Evolutionary conservation across 2,888 invertebrate species (phyloP), one percentile per base, ranked within the genome.

Genomic region (Mimachlamys varia): DNA sequence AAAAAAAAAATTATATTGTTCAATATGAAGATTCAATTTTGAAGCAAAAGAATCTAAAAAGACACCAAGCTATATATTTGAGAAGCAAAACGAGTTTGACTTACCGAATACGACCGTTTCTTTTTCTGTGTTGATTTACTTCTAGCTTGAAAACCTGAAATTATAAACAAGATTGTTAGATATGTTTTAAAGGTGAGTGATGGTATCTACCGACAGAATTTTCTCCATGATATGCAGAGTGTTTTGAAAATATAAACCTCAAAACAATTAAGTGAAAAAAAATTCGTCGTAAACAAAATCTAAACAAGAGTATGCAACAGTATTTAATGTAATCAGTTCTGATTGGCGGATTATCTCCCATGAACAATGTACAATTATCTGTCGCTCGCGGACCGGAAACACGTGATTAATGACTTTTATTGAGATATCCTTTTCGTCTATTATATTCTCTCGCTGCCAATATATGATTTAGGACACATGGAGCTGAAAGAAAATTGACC

Each of bases 401-500:
- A 76, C 76, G 76, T 76, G 76, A 76, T 76, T 76, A 76, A 76
- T 76, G 76, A 33, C 33, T 33, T 76, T 76, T 33, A 76, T 76
- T 76, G 76, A 33, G 76, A 33, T 76, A 76, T 76, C 76, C 76
- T 33, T 76, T 76, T 76, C 76, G 76, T 76, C 33, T 27, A 33
- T 76, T 76, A 76, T 76, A 7, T 76, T 33, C 76, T 33, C 33
- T 76, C 76, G 33, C 76, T 76, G 76, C 76, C 76, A 76, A 76
- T 76, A 76, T 76, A 76, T 76, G 76, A 76, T 76, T 76, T 76
- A 76, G 33, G 76, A 76, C 76, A 76, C 76, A 76, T 76, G 33
- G 33, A 76, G 76, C 76, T 76, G 76, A 76, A 76, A 76, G 76
- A 76, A 76, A 76, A 76, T 76, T 76, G 76, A 76, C 76, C 76